Evolutionary conservation across 2,888 invertebrate species (phyloP).

Genomic region (Rhopalosiphum nymphaeae): DNA sequence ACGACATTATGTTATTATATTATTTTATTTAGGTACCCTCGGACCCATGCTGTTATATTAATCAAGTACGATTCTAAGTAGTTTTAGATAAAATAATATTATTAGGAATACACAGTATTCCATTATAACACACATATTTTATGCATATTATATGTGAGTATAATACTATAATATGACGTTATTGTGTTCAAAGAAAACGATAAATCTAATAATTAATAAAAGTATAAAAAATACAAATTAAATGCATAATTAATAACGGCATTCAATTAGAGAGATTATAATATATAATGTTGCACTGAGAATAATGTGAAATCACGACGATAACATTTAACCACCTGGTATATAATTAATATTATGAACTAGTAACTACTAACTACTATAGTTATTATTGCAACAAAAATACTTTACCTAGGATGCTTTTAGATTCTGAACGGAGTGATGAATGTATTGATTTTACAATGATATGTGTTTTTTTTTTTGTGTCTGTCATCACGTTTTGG

Average conservation of each 20-base stretch:
- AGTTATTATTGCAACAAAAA: neutral
- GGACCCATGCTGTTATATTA: neutral
- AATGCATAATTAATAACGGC: neutral
- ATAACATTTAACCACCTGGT: neutral
- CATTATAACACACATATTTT: neutral
- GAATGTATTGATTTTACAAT: too few relatives aligned
- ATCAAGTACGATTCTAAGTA: neutral
- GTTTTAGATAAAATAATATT: slow-evolving; percentile 1
- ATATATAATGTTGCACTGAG: neutral
- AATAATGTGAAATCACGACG: neutral
- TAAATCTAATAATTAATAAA: neutral
- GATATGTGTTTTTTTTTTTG: too few relatives aligned
- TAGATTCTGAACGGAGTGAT: too few relatives aligned
- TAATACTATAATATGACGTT: neutral
- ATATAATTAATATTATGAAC: neutral
- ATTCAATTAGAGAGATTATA: neutral
- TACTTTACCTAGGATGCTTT: neutral
- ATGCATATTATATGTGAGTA: neutral
- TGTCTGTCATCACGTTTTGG: too few relatives aligned
- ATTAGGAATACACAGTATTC: neutral
- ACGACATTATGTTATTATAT: neutral
- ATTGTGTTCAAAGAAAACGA: neutral
- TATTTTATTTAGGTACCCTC: neutral
- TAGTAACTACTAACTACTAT: neutral
- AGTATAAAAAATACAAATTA: neutral